Percentiles rank a stretch among this genome's conserved stretches.
Conservation (phyloP, 2,797 vertebrate genomes). For the Heterohyrax brucei region DNA sequence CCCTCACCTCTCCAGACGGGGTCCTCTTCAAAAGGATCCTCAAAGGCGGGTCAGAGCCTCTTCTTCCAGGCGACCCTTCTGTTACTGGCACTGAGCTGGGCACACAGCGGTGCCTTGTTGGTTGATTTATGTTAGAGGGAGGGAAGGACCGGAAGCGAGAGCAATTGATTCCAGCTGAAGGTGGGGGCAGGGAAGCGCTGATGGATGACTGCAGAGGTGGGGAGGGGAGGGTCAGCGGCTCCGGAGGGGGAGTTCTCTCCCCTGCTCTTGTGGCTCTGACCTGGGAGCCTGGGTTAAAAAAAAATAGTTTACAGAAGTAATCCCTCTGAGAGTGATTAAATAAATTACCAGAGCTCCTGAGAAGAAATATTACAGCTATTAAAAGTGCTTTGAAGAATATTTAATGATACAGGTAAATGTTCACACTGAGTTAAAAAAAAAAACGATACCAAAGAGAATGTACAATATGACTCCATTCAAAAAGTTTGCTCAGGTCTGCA, state of each 20-base stretch:
- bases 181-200: not conserved
- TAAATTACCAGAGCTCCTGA: constrained; percentile 60
- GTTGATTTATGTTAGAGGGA: constrained; percentile 65
- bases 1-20: not conserved
- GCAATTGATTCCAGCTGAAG: constrained; percentile 80
- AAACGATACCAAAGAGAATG: constrained; percentile 7
- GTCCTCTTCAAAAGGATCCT: not conserved
- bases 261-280: constrained; percentile 6
- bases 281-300: constrained; percentile 53
- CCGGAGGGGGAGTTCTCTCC: not conserved
- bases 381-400: constrained; percentile 70
- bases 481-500: not conserved
- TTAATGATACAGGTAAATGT: constrained; percentile 20
- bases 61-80: not conserved
- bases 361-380: constrained; percentile 71
- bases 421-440: not conserved
- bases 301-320: constrained; percentile 69
- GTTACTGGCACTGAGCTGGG: constrained; percentile 38
- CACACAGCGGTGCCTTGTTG: not conserved
- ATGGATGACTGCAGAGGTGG: not conserved
- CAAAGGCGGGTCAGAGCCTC: not conserved
- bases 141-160: constrained; percentile 34
- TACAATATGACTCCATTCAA: not conserved
- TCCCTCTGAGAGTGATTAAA: constrained; percentile 67
- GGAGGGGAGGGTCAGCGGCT: constrained; percentile 17